These are phyloP conservation scores for Erynnis tages DNA, from an alignment of 2,888 invertebrate genomes.

Conservation along the genomic window DNA sequence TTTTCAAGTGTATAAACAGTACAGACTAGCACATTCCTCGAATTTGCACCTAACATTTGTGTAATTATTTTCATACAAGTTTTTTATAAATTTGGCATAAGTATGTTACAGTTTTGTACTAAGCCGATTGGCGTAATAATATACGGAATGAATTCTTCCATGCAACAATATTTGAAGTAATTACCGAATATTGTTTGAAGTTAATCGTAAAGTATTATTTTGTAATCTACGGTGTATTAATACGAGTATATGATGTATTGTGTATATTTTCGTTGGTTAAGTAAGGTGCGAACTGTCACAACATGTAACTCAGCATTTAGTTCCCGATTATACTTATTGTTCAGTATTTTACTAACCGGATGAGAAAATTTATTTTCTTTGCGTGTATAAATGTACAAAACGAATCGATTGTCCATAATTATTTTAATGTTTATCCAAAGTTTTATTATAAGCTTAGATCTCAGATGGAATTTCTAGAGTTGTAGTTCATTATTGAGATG, in stretches of 20 bases:
- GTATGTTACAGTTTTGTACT: conserved; percentile 53
- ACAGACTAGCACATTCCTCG: conserved; percentile 56
- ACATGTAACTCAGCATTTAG: conserved; percentile 52
- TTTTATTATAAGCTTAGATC: conserved; percentile 79
- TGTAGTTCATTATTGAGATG: conserved; percentile 41
- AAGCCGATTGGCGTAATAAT: conserved; percentile 30
- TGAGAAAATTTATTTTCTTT: conserved; percentile 47
- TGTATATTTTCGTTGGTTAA: conserved; percentile 46
- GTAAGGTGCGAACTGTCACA: conserved; percentile 66
- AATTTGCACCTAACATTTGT: conserved; percentile 57
- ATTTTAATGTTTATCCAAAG: conserved; percentile 78
- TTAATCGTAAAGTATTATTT: conserved; percentile 65
- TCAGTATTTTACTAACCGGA: conserved; percentile 54
- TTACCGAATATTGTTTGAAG: conserved; percentile 54
- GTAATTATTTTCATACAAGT: conserved; percentile 71
- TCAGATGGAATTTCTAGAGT: conserved; percentile 71
- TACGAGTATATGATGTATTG: conserved; percentile 37
- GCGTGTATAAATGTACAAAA: conserved; percentile 78
- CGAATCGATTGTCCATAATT: conserved; percentile 61
- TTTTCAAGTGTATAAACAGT: conserved; percentile 28
- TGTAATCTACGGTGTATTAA: conserved; percentile 60
- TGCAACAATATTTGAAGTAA: conserved; percentile 55
- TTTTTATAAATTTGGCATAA: conserved; percentile 47
- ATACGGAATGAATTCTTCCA: conserved; percentile 57
- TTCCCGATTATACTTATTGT: conserved; percentile 43